Base-by-base conservation (phyloP, 2,113 vertebrate genomes). In the Ammodytes marinus region DNA sequence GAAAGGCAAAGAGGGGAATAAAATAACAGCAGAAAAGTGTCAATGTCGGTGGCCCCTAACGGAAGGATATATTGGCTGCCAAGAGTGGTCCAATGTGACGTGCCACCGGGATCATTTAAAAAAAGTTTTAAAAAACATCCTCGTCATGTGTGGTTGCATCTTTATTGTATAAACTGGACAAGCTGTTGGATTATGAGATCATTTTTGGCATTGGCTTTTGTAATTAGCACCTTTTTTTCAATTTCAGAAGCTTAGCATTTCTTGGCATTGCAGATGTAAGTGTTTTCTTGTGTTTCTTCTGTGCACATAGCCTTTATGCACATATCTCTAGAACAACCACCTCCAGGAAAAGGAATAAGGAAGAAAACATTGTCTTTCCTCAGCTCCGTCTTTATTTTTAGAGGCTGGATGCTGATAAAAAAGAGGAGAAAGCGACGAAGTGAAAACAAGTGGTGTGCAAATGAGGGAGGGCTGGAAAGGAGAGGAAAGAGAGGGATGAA, bases 341-440 rank as follows among this genome's bases (percentile, higher is more conserved):
- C 88, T 88, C 84, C 84, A 87, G 80, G 70, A 86, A 85, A 73
- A 74, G 13, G 64, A 67, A 73, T 65, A 71, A 42, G 7, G 50
- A 65, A 79, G 71, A 63, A 77, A 83, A 77, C 58, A 77, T 49
- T 77, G 69, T 84, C 77, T 88, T 81, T 84, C 85, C 76, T 83
- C 82, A 69, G 86, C 85, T 89, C 76, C 69, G 57, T 89, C 86
- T 86, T 90, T 92, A 93, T 93, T 94, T 92, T 93, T 93, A 93
- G 91, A 90, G 89, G 76, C 83, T 91, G 84, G 89, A 89, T 86
- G 87, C 83, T 92, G 92, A 91, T 92, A 83, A 88, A 88, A 80
- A 69, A 83, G 76, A 75, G 42, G 65, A 86, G 71, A 85, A 64
- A 82, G 73, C 52, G 73, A 78, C 75, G 53, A 74, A 88, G 89